Evolutionary conservation across 2,888 invertebrate genomes (phyloP).

Genomic region (Parnassius apollo): DNA sequence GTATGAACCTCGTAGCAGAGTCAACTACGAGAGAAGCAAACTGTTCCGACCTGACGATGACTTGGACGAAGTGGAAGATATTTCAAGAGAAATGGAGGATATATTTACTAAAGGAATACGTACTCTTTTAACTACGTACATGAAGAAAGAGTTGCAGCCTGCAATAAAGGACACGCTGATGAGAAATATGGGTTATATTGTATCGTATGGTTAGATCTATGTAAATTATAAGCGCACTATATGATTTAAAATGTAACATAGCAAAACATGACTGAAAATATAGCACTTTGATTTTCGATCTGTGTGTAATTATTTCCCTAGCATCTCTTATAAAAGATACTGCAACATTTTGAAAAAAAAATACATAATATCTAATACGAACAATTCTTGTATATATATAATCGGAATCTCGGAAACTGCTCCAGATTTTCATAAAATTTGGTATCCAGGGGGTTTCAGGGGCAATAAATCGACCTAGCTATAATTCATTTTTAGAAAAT

Average conservation of each 20-base stretch:
- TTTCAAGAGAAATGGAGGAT: constrained; percentile 91
- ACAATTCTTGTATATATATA: too few species aligned
- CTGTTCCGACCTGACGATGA: constrained; percentile 76
- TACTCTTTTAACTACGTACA: constrained; percentile 89
- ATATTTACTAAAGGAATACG: constrained; percentile 92
- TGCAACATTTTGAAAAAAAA: too few species aligned
- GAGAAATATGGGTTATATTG: constrained; percentile 93
- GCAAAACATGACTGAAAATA: constrained; percentile 21
- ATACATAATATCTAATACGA: too few species aligned
- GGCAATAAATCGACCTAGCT: too few species aligned
- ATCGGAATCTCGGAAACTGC: too few species aligned
- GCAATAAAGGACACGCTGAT: constrained; percentile 92
- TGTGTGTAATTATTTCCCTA: too few species aligned
- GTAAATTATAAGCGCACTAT: constrained; percentile 1
- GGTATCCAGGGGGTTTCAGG: too few species aligned
- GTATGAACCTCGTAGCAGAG: constrained; percentile 60
- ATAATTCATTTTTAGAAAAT: too few species aligned
- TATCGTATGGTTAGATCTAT: constrained; percentile 86
- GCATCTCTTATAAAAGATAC: too few species aligned
- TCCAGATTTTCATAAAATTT: too few species aligned
- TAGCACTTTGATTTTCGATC: constrained; percentile 6
- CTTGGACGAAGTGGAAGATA: constrained; percentile 83
- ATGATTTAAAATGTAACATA: constrained; percentile 15
- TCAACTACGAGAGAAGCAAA: constrained; percentile 73
- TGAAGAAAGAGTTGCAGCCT: constrained; percentile 91